A percentile compares a stretch with the other conserved stretches of the same genome.
Conservation (phyloP, 2,113 vertebrate species). For the Theropithecus gelada region DNA sequence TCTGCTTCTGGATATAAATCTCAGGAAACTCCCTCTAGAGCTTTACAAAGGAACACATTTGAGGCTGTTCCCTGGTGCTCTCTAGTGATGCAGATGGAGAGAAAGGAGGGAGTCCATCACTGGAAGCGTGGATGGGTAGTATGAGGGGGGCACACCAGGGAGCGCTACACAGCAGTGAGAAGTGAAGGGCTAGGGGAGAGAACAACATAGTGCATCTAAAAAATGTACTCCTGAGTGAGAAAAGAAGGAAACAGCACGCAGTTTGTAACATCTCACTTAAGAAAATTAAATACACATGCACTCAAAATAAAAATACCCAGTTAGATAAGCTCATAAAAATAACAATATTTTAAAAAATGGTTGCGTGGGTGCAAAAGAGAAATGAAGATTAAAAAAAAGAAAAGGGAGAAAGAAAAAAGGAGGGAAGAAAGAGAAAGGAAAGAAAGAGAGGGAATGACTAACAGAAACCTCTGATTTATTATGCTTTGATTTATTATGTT, state of each 20-base stretch:
- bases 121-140: fast-evolving
- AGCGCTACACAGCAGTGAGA: not conserved
- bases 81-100: not conserved
- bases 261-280: not conserved
- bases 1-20: not conserved
- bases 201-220: not conserved
- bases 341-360: not conserved
- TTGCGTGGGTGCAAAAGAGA: not conserved
- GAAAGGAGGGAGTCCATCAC: not conserved
- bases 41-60: not conserved
- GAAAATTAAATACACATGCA: not conserved
- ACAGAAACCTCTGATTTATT: not conserved
- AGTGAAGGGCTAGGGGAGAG: not conserved
- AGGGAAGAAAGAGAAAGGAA: not conserved
- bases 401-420: not conserved
- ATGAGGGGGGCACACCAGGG: not conserved
- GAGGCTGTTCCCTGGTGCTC: not conserved
- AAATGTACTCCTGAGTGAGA: not conserved
- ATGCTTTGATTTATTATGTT: conserved; percentile 23
- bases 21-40: not conserved
- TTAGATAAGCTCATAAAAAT: not conserved
- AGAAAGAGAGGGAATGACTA: not conserved
- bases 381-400: not conserved
- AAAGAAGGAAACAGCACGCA: not conserved
- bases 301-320: not conserved